Conservation (phyloP, 2,888 invertebrate species). For the Leptothorax acervorum region DNA sequence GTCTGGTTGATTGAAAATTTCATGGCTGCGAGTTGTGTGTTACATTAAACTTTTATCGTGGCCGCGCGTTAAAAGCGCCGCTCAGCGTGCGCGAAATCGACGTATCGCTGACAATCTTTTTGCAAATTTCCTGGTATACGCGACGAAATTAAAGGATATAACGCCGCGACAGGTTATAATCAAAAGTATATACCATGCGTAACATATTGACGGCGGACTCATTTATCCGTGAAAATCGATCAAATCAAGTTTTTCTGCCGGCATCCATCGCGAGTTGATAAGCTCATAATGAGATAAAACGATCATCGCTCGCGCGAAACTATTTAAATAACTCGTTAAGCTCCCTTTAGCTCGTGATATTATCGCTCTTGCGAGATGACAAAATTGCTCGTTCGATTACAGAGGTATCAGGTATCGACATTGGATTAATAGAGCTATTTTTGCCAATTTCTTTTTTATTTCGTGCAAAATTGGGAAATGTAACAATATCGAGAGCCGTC, state of each 20-base stretch:
- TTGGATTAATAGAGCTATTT: conserved; percentile 6
- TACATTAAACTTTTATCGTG: conserved; percentile 48
- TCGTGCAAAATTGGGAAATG: conserved; percentile 2
- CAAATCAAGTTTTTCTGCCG: conserved; percentile 15
- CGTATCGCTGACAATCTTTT: conserved; percentile 25
- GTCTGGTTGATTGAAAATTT: conserved; percentile 55
- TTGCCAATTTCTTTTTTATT: not conserved
- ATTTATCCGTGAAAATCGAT: conserved; percentile 35
- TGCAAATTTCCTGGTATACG: not conserved
- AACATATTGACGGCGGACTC: not conserved
- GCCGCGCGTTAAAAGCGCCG: conserved; percentile 35
- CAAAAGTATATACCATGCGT: not conserved
- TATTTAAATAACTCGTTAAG: conserved; percentile 47
- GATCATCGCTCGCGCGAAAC: conserved; percentile 18
- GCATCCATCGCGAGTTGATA: conserved; percentile 26
- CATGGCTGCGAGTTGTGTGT: conserved; percentile 46
- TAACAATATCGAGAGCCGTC: not conserved
- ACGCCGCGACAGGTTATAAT: conserved; percentile 13
- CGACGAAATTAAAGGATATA: conserved; percentile 12
- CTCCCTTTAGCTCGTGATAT: conserved; percentile 24
- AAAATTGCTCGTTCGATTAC: conserved; percentile 24
- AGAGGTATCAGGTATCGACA: not conserved
- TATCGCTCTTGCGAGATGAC: conserved; percentile 8
- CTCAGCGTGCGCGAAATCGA: conserved; percentile 35
- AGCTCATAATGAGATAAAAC: conserved; percentile 40